Evolutionary conservation across 2,113 vertebrate genomes (phyloP).

Genomic region (Macroglossus sobrinus): DNA sequence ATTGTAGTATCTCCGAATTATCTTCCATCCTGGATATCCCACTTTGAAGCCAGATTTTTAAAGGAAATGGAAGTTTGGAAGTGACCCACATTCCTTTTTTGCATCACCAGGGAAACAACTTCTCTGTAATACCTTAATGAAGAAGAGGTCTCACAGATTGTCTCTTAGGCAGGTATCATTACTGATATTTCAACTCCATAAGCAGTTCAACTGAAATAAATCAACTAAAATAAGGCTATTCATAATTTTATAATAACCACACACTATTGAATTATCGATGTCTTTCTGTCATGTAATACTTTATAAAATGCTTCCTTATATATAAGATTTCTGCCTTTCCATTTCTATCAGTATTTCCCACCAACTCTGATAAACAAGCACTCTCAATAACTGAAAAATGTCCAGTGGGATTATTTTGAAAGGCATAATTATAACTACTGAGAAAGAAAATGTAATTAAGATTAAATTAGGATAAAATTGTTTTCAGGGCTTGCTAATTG

Average conservation of each 20-base stretch:
- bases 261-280: not conserved
- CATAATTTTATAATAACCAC: not conserved
- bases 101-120: not conserved
- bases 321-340: not conserved
- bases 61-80: not conserved
- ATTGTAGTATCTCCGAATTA: not conserved
- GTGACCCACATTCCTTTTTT: not conserved
- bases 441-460: slow-evolving; percentile 65
- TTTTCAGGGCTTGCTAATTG: slow-evolving; percentile 70
- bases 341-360: not conserved
- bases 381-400: slow-evolving; percentile 47
- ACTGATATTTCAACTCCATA: slow-evolving; percentile 27
- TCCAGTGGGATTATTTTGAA: slow-evolving; percentile 60
- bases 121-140: slow-evolving; percentile 16
- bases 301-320: not conserved
- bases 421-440: slow-evolving; percentile 61
- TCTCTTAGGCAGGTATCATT: not conserved
- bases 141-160: not conserved
- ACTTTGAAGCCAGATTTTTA: not conserved
- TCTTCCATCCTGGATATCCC: not conserved
- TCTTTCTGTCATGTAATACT: not conserved
- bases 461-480: slow-evolving; percentile 71
- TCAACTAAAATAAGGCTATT: slow-evolving; percentile 25
- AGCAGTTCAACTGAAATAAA: slow-evolving; percentile 30
- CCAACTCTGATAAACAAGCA: slow-evolving; percentile 37